Evolutionary conservation across 2,797 vertebrate genomes (phyloP).

Genomic region (Cirrhinus mrigala): DNA sequence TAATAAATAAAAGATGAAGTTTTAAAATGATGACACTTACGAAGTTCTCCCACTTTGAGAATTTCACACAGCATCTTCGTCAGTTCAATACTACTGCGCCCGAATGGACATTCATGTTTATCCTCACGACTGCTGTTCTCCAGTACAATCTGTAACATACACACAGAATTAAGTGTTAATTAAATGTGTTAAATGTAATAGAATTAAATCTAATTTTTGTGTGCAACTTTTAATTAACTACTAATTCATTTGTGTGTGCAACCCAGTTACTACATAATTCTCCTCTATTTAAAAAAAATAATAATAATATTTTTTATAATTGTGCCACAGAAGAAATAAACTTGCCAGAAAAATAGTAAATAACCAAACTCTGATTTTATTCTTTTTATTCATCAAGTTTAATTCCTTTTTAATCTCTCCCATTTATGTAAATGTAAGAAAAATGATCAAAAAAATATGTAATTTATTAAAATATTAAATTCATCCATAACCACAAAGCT

Average conservation of each 20-base stretch:
- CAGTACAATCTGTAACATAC: constrained; percentile 88
- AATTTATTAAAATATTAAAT: not conserved
- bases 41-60: constrained; percentile 96
- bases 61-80: constrained; percentile 99
- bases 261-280: not conserved
- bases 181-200: not conserved
- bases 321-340: not conserved
- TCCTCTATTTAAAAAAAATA: not conserved
- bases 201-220: not conserved
- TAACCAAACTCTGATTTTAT: too few relatives aligned
- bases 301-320: not conserved
- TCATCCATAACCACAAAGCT: not conserved
- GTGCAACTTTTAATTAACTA: not conserved
- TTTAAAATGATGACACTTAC: constrained; percentile 81
- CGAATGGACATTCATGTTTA: constrained; percentile 98
- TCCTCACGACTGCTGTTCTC: constrained; percentile 99
- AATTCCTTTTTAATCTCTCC: too few relatives aligned
- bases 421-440: not conserved
- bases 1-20: not conserved
- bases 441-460: not conserved
- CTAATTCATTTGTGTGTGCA: not conserved
- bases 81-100: constrained; percentile 97
- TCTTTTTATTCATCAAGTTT: too few relatives aligned
- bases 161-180: not conserved
- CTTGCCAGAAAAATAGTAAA: too few relatives aligned